These are phyloP conservation scores for Reticulitermes lucifugus DNA, from an alignment of 2,888 invertebrate genomes.

Conservation along the genomic window DNA sequence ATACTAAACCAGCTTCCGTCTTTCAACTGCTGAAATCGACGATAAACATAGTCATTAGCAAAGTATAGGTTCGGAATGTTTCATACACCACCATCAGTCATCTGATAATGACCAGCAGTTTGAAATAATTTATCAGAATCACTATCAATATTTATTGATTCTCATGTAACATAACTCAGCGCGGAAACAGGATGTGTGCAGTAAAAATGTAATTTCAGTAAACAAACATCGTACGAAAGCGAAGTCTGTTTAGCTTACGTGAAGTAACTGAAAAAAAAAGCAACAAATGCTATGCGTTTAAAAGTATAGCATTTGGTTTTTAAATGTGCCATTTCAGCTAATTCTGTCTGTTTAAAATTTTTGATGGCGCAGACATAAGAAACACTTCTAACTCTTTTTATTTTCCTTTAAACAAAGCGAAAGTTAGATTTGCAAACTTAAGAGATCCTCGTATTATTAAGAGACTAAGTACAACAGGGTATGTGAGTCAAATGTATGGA, in stretches of 20 bases:
- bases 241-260: too few relatives aligned
- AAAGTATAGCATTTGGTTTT: not conserved
- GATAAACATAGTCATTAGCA: not conserved
- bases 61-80: not conserved
- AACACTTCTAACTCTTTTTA: not conserved
- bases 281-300: too few relatives aligned
- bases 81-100: not conserved
- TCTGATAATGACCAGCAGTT: not conserved
- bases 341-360: not conserved
- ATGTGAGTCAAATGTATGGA: not conserved
- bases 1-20: slow-evolving; percentile 37
- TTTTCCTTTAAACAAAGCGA: not conserved
- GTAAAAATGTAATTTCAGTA: not conserved
- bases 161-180: slow-evolving; percentile 1
- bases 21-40: not conserved
- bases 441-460: slow-evolving; percentile 19
- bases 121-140: not conserved
- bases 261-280: too few relatives aligned
- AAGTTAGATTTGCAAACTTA: not conserved
- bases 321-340: not conserved
- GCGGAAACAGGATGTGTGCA: not conserved
- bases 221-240: not conserved
- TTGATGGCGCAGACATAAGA: not conserved
- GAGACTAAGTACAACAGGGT: slow-evolving; percentile 35
- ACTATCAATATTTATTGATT: not conserved